Percentiles rank a stretch among this genome's conserved stretches.
Evolutionary conservation across 2,888 invertebrate genomes (phyloP).

Genomic region (Schizaphis graminum): DNA sequence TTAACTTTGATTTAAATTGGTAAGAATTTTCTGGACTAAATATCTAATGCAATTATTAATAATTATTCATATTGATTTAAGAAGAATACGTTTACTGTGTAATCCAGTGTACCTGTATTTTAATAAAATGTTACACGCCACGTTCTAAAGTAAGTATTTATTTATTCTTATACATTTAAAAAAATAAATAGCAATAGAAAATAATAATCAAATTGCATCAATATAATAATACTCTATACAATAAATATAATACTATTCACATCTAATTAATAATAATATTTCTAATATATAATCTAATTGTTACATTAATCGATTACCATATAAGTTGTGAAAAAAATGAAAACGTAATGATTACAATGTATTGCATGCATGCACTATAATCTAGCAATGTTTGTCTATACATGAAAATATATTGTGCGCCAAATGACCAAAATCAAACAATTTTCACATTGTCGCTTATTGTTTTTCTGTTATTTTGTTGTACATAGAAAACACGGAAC

Average conservation of each 20-base stretch:
- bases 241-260: background rate
- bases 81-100: background rate
- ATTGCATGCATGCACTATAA: background rate
- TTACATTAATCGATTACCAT: background rate
- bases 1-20: background rate
- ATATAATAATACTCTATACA: background rate
- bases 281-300: no score
- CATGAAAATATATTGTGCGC: background rate
- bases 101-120: background rate
- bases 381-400: background rate
- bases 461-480: background rate
- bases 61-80: background rate
- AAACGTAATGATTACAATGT: background rate
- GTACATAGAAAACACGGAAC: background rate
- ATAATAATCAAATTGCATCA: background rate
- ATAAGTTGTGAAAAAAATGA: background rate
- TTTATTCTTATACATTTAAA: background rate
- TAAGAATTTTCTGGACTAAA: background rate
- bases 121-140: background rate
- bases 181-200: background rate
- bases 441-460: conserved; percentile 38
- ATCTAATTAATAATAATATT: background rate
- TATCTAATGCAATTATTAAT: background rate
- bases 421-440: conserved; percentile 58
- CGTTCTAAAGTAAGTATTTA: background rate